Evolutionary conservation across 2,113 vertebrate genomes (phyloP).

Genomic region (Parus major): DNA sequence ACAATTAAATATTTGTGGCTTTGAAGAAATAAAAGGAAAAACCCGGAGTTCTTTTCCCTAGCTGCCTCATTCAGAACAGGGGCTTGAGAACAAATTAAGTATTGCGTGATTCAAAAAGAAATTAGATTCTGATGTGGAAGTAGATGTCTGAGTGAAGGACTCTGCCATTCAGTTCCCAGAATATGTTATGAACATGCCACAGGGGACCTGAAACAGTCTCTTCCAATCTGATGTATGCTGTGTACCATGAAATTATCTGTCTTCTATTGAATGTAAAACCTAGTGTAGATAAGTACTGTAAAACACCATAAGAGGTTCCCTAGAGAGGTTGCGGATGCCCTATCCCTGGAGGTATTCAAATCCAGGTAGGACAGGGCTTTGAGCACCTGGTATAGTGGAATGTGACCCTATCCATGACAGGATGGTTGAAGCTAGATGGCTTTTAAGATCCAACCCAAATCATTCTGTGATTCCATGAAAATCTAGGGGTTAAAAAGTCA

Average conservation of each 20-base stretch:
- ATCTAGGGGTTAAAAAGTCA: neutral
- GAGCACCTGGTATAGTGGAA: neutral
- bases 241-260: neutral
- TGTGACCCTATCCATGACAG: neutral
- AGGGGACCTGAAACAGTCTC: neutral
- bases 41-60: neutral
- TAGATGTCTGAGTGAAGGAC: neutral
- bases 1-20: neutral
- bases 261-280: neutral
- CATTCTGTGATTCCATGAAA: neutral
- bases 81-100: neutral
- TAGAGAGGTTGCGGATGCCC: neutral
- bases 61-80: neutral
- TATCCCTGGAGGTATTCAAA: neutral
- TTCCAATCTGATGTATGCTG: neutral
- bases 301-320: neutral
- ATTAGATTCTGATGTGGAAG: neutral
- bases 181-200: fast-evolving
- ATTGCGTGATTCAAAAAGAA: neutral
- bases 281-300: neutral
- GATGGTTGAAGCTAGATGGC: neutral
- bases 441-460: neutral
- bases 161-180: neutral
- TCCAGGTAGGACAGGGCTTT: neutral
- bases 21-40: neutral